A percentile compares a stretch with the other conserved stretches of the same genome.
Conservation (phyloP, 2,113 vertebrate species). For the Rhinogobius similis region DNA sequence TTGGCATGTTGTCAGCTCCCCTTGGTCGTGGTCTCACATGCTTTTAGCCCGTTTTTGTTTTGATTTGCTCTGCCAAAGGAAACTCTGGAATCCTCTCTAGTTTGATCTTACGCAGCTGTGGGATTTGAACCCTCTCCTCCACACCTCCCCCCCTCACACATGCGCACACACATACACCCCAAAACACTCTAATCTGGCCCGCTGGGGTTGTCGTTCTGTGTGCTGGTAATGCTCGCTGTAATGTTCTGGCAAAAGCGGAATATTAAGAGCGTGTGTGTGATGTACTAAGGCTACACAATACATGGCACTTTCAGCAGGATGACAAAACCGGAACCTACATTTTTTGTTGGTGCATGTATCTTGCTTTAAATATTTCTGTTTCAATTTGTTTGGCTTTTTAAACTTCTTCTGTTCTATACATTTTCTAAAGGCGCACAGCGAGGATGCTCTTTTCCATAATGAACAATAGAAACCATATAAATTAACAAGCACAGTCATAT, state of each 20-base stretch:
- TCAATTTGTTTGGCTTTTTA: not conserved
- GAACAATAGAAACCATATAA: conserved; percentile 33
- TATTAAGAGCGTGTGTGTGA: not conserved
- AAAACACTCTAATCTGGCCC: conserved; percentile 24
- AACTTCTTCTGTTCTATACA: not conserved
- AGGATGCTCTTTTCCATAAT: conserved; percentile 11
- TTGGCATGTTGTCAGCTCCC: conserved; percentile 22
- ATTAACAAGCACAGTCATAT: conserved; percentile 35
- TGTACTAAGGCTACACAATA: not conserved
- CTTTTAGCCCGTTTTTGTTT: conserved; percentile 54
- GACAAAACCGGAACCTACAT: not conserved
- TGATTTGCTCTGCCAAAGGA: conserved; percentile 56
- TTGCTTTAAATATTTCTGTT: not conserved
- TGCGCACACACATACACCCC: conserved; percentile 7
- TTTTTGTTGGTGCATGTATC: not conserved
- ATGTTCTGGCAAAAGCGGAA: not conserved
- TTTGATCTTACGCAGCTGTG: conserved; percentile 58
- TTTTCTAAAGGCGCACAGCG: not conserved
- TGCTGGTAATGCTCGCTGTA: conserved; percentile 1
- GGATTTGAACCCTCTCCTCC: conserved; percentile 31
- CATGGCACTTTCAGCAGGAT: not conserved
- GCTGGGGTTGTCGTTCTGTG: conserved; percentile 24
- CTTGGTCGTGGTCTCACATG: conserved; percentile 22
- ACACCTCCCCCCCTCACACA: not conserved
- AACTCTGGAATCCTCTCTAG: conserved; percentile 57